Base-by-base conservation (phyloP, 2,113 vertebrate species). In the Condylura cristata region DNA sequence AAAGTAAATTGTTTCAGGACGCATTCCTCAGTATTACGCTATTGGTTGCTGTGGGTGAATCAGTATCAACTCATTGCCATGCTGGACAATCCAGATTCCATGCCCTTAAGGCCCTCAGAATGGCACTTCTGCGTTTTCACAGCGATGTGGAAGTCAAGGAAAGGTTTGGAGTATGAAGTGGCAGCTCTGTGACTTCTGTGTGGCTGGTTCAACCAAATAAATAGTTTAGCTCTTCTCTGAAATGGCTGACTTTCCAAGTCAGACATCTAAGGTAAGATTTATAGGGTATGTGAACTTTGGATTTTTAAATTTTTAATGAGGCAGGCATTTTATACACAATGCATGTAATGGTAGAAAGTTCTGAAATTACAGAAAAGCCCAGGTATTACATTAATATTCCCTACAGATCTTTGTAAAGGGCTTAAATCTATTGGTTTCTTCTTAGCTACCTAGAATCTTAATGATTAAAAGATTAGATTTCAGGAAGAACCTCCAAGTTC, bases 401-500 rank as follows among this genome's bases (percentile, higher is more conserved):
- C 46, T 78, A 26, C 8, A 83, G 12, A 56, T 78, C 44, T 90
- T 78, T 66, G 66, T 28, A 82, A 94, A 94, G 53, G 51, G 48
- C 24, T 56, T 83, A 11, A 74, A 46, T 95, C 53, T 63, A 28
- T 51, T 72, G 32, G 5, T 84, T 95, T 94, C 65, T 56, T 90
- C 12, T 82, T 96, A 71, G 70, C 66, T 78, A 74, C 6, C 44
- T 65, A 32, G 41, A 56, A 89, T 41, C 72, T 95, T 80, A 94
- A 80, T 88, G 66, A 89, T 82, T 0, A 60, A 89, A 92, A 51
- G 18, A 22, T n/a, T 88, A 58, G 13, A 70, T 83, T 96, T 83
- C 56, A 83, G 17, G 80, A 24, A 94, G 39, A 90, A 90, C 68
- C 20, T 95, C 68, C 71, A 93, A 68, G 46, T 61, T 92, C 66